These are phyloP conservation scores for Syngnathus rostellatus DNA, from an alignment of 2,797 vertebrate genomes.

Conservation along the genomic window DNA sequence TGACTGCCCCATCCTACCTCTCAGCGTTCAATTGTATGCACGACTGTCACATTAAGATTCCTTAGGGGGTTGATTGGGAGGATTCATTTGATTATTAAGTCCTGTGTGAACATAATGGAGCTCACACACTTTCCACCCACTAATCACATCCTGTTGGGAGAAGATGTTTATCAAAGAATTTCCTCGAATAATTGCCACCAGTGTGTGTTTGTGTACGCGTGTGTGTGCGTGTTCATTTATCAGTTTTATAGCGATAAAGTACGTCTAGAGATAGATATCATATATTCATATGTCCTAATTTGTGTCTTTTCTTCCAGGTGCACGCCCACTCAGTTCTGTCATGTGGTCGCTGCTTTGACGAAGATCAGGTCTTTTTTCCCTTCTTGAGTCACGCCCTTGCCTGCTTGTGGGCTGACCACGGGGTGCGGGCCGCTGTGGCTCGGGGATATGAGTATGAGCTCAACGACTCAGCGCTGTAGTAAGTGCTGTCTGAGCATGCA, in stretches of 20 bases:
- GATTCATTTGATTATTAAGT: conserved; percentile 41
- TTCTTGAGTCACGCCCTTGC: conserved; percentile 59
- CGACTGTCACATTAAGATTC: not conserved
- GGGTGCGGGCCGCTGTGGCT: conserved; percentile 50
- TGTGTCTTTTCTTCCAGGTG: conserved; percentile 36
- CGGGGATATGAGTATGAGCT: conserved; percentile 67
- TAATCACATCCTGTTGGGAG: conserved; percentile 27
- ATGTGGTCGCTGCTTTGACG: conserved; percentile 63
- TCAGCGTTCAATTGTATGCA: not conserved
- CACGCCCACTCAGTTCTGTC: conserved; percentile 64
- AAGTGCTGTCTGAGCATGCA: conserved; percentile 36
- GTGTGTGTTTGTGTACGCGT: conserved; percentile 14
- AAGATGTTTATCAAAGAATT: conserved; percentile 28
- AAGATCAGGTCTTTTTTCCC: conserved; percentile 61
- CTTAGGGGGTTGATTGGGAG: conserved; percentile 3
- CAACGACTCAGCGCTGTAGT: conserved; percentile 70
- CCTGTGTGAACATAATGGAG: conserved; percentile 26
- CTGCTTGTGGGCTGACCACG: conserved; percentile 63
- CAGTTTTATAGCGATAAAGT: conserved; percentile 11
- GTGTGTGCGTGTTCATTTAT: not conserved
- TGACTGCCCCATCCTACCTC: not conserved
- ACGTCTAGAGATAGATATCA: not conserved
- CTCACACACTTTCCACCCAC: conserved; percentile 28
- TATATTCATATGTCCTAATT: conserved; percentile 14
- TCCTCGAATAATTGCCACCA: conserved; percentile 34